Evolutionary conservation across 2,113 vertebrate genomes (phyloP), one percentile per base, ranked within the genome.

Genomic region (Eptesicus fuscus): DNA sequence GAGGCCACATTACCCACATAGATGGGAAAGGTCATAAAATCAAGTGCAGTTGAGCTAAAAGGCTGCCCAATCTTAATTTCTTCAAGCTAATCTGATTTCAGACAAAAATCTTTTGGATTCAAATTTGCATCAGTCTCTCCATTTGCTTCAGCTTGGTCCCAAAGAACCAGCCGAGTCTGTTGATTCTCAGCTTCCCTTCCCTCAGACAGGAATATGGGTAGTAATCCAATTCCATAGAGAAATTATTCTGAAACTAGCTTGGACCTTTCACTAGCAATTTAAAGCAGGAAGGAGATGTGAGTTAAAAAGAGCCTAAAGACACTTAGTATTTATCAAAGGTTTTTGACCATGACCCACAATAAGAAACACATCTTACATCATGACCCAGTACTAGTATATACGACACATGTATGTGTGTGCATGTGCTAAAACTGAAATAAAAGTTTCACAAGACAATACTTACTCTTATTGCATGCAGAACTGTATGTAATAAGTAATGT

Each of bases 241-340:
- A 90, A 35, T 84, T 49, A 94, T 94, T 89, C 35, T 92, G 70
- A 82, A 96, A 90, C n/a, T 59, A 91, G 76, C 35, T 40, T 89
- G 85, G 47, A 89, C 82, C 79, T 95, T 93, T 92, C 88, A 83
- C 67, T 13, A 87, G 28, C 47, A 79, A 74, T 67, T 30, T 86
- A 94, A 96, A 94, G 79, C 67, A 96, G 44, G 51, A 93, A 89
- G 49, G 37, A 93, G 88, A 83, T 5, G 2, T 4, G 37, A 35
- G 71, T 93, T 96, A 79, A 23, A 76, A 44, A 94, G 40, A 88
- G 7, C 20, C 44, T 51, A 70, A 93, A 86, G 80, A 77, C 25
- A 56, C 53, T 56, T 20, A 92, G 61, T 79, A 32, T 93, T 96
- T 78, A 86, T 65, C 40, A 82, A 95, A 69, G 1, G 7, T 71